Conservation (phyloP, 1,140 invertebrate species). For the Asbolus verrucosus region DNA sequence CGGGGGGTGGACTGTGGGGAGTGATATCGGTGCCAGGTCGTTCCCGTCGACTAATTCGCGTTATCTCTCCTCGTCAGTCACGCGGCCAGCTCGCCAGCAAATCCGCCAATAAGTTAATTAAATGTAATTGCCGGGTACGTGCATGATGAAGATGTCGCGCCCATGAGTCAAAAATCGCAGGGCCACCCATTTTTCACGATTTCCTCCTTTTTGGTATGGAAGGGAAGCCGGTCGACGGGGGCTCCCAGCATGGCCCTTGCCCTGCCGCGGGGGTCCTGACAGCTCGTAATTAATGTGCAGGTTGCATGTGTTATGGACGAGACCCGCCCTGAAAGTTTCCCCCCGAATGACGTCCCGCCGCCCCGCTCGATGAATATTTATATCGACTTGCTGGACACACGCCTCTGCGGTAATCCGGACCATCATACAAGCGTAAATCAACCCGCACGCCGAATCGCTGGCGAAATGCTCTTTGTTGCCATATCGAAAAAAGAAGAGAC, state of each 20-base stretch:
- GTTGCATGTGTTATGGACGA: conserved; percentile 54
- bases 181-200: conserved; percentile 55
- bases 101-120: conserved; percentile 36
- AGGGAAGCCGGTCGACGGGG: conserved; percentile 52
- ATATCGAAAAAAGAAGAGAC: too few relatives aligned
- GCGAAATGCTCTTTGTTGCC: too few relatives aligned
- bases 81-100: conserved; percentile 11
- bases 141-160: conserved; percentile 29
- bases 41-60: conserved; percentile 45
- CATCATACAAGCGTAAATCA: conserved; percentile 37
- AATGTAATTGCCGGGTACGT: conserved; percentile 12
- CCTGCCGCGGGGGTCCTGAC: conserved; percentile 53
- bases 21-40: conserved; percentile 32
- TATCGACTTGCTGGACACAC: conserved; percentile 46
- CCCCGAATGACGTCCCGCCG: conserved; percentile 37
- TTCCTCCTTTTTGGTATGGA: conserved; percentile 45
- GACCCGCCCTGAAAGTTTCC: conserved; percentile 50
- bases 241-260: conserved; percentile 54
- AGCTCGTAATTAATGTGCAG: conserved; percentile 56
- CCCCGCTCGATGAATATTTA: conserved; percentile 55
- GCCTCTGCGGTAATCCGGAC: conserved; percentile 36
- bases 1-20: neutral
- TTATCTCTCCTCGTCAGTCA: conserved; percentile 46
- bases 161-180: conserved; percentile 25
- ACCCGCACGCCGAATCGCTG: conserved; percentile 18